phyloP scores from a whole-genome alignment of 2,888 invertebrate genomes.

The Sinotaia quadrata region DNA sequence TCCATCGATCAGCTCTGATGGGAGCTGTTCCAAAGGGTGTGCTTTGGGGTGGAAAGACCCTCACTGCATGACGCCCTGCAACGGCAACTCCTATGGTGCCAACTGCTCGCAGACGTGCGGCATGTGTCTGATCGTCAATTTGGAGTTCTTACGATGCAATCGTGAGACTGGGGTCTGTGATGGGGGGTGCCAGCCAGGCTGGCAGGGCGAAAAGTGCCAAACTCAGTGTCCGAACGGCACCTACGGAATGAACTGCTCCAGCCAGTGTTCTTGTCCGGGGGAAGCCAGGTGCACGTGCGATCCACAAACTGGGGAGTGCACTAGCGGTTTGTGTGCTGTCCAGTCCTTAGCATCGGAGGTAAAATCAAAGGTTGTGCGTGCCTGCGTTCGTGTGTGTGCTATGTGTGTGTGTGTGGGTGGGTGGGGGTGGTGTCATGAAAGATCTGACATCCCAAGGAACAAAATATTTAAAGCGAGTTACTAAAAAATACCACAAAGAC shows the following conservation, averaged over 20 bases:
- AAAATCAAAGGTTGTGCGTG: neutral
- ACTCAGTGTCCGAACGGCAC: neutral
- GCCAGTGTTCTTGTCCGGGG: neutral
- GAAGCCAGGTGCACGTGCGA: neutral
- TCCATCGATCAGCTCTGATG: neutral
- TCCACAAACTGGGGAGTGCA: neutral
- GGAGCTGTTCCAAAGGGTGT: neutral
- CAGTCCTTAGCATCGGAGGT: neutral
- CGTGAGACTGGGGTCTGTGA: neutral
- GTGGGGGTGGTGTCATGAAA: no score
- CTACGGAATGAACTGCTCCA: neutral
- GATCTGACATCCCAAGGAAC: no score
- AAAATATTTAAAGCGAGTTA: no score
- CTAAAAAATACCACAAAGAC: no score
- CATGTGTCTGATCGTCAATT: neutral
- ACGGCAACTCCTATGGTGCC: neutral
- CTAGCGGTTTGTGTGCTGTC: neutral
- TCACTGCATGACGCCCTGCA: neutral
- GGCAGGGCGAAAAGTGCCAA: neutral
- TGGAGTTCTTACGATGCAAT: neutral
- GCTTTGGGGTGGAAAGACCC: neutral
- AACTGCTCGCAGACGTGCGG: neutral
- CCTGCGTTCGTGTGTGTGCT: neutral
- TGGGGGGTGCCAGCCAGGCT: neutral
- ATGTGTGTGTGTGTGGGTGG: neutral